Evolutionary conservation across 2,797 vertebrate species (phyloP).

Genomic region (Pantherophis alleghaniensis): DNA sequence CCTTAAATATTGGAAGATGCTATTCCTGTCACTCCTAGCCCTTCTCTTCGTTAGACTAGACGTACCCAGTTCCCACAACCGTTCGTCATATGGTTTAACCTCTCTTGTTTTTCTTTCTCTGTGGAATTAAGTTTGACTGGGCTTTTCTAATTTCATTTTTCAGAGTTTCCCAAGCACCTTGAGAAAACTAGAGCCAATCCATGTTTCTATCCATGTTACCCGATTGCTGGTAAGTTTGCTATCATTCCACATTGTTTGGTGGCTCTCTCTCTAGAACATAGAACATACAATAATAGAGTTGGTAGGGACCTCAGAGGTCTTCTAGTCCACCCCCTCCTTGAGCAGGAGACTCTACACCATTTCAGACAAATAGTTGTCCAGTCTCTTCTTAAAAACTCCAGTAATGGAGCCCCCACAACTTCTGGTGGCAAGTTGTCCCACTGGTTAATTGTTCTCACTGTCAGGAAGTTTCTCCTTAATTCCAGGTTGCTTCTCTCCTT

Average conservation of each 20-base stretch:
- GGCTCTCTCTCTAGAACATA: background rate
- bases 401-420: background rate
- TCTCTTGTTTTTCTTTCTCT: background rate
- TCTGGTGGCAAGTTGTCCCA: accelerated
- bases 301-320: background rate
- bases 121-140: background rate
- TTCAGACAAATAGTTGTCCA: background rate
- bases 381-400: background rate
- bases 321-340: background rate
- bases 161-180: background rate
- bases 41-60: background rate
- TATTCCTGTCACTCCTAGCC: background rate
- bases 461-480: background rate
- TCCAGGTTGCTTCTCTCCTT: background rate
- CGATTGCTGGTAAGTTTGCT: background rate
- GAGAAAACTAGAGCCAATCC: background rate
- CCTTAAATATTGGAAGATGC: background rate
- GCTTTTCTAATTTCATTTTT: background rate
- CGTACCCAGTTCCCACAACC: background rate
- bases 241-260: background rate
- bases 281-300: background rate
- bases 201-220: background rate
- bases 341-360: background rate
- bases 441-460: background rate
- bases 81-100: background rate